A percentile compares a stretch with the other conserved stretches of the same genome.
Conservation (phyloP, 1,140 invertebrate genomes). For the Diabrotica virgifera region DNA sequence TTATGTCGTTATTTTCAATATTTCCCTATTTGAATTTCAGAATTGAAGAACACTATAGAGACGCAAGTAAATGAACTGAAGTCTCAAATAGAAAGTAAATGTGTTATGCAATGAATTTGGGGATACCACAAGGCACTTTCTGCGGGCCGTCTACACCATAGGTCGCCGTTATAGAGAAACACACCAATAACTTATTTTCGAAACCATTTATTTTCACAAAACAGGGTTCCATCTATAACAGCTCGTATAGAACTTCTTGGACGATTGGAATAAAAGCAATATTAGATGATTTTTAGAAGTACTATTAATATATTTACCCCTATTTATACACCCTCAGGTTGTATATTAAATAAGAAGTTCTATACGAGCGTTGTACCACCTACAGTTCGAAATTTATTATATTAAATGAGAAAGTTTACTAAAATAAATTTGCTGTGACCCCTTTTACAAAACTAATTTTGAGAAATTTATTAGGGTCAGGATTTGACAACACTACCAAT, state of each 20-base stretch:
- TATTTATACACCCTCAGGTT: no score
- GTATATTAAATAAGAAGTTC: background rate
- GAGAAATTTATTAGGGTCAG: background rate
- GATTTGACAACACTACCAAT: slow-evolving; percentile 8
- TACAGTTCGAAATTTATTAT: background rate
- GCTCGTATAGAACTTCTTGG: background rate
- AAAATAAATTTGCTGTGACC: background rate
- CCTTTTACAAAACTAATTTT: background rate
- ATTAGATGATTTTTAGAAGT: background rate
- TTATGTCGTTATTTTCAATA: slow-evolving; percentile 11
- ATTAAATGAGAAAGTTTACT: background rate
- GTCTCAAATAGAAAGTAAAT: slow-evolving; percentile 91
- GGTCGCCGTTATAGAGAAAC: slow-evolving; percentile 21
- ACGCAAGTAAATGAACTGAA: slow-evolving; percentile 92
- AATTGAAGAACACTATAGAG: slow-evolving; percentile 92
- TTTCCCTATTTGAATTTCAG: slow-evolving; percentile 54
- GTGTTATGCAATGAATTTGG: slow-evolving; percentile 76
- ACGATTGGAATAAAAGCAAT: background rate
- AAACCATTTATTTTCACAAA: background rate
- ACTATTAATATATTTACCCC: no score
- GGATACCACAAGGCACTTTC: slow-evolving; percentile 42
- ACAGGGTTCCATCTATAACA: background rate
- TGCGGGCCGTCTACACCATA: slow-evolving; percentile 36
- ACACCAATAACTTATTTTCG: slow-evolving; percentile 5
- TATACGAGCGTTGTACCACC: background rate